Conservation (phyloP, 2,113 vertebrate species). For the Cryptotis parvus region DNA sequence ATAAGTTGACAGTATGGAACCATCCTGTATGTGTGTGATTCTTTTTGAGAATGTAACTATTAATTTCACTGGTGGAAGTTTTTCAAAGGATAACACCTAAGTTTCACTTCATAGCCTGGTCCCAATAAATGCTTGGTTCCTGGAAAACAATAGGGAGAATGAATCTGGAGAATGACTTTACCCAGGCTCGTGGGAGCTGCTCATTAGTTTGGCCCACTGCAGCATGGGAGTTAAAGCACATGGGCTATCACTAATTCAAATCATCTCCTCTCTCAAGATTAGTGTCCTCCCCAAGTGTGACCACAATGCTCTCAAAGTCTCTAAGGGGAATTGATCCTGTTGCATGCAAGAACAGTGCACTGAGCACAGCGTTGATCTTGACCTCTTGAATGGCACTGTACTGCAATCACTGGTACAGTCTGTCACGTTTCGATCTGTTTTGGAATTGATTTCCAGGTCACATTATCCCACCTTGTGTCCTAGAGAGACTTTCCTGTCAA, state of each 20-base stretch:
- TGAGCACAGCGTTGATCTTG: neutral
- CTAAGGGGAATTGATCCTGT: neutral
- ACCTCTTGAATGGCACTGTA: neutral
- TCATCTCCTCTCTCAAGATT: neutral
- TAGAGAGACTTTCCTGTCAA: neutral
- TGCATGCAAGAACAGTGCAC: neutral
- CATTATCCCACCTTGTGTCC: neutral
- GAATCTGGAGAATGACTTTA: neutral
- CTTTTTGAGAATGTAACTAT: neutral
- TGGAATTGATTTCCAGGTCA: conserved; percentile 13
- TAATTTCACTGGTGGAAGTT: neutral
- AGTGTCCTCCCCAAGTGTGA: neutral
- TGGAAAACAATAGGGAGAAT: neutral
- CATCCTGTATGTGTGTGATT: neutral
- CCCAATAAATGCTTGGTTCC: neutral
- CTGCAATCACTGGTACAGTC: neutral
- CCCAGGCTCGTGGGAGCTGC: neutral
- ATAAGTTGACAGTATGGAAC: neutral
- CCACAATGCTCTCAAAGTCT: neutral
- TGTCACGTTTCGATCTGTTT: neutral
- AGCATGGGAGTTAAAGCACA: neutral
- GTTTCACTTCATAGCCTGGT: neutral
- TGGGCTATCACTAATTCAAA: neutral
- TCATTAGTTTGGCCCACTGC: neutral
- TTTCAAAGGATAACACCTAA: too few relatives aligned